Evolutionary conservation across 2,797 vertebrate species (phyloP).

Genomic region (Micromesistius poutassou): DNA sequence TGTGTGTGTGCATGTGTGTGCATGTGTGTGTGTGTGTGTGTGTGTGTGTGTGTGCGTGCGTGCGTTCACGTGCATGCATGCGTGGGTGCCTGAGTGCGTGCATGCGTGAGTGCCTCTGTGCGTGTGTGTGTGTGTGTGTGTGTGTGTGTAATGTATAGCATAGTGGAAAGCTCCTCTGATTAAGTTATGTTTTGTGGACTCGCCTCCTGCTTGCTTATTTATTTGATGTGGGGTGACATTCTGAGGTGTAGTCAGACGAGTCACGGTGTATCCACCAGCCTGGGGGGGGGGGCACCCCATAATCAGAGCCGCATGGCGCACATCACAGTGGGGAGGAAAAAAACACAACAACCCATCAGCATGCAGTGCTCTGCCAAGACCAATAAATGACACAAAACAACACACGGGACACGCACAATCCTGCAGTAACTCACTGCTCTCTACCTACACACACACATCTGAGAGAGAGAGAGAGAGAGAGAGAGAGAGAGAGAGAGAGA

Average conservation of each 20-base stretch:
- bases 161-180: neutral
- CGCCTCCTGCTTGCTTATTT: neutral
- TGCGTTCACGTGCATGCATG: too few relatives aligned
- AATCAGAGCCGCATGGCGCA: neutral
- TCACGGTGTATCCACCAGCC: neutral
- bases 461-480: too few relatives aligned
- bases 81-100: neutral
- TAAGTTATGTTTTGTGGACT: neutral
- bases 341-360: neutral
- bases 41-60: neutral
- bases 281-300: neutral
- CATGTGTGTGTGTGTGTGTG: neutral
- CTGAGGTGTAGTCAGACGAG: neutral
- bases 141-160: neutral
- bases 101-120: too few relatives aligned
- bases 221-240: neutral
- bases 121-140: neutral
- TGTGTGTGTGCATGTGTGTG: neutral
- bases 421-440: neutral
- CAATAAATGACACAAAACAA: slow-evolving; percentile 3
- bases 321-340: neutral
- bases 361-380: neutral
- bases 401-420: slow-evolving; percentile 10
- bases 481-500: neutral
- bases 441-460: neutral